Evolutionary conservation across 2,113 vertebrate species (phyloP).

Genomic region (Panthera uncia): DNA sequence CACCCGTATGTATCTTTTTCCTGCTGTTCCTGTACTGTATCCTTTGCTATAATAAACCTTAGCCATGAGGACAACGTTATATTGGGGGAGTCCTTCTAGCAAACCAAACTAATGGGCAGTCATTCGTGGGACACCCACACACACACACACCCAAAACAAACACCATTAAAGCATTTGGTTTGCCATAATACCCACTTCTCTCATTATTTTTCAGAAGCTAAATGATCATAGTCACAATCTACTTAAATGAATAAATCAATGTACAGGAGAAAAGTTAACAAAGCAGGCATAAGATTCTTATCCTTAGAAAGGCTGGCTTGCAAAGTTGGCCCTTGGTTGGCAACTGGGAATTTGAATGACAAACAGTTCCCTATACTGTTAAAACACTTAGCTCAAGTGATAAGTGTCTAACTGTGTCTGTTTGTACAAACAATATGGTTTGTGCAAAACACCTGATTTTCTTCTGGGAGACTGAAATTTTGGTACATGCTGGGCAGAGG

Average conservation of each 20-base stretch:
- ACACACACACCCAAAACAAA: background rate
- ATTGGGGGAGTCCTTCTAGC: background rate
- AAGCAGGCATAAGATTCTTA: background rate
- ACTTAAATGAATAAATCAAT: slow-evolving; percentile 30
- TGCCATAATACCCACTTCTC: background rate
- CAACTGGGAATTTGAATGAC: background rate
- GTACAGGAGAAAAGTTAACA: background rate
- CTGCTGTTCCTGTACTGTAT: background rate
- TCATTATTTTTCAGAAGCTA: slow-evolving; percentile 36
- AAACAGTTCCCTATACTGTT: background rate
- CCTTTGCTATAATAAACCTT: background rate
- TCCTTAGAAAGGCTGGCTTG: background rate
- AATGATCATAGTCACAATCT: background rate
- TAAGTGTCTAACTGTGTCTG: background rate
- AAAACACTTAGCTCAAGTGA: background rate
- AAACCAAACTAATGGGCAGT: background rate
- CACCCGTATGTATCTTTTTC: background rate
- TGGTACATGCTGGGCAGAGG: background rate
- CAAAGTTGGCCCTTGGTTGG: background rate
- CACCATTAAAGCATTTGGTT: background rate
- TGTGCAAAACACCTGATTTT: background rate
- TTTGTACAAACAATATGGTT: background rate
- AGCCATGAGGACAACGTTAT: background rate
- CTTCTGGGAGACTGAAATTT: slow-evolving; percentile 4
- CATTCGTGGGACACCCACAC: background rate